Evolutionary conservation across 2,888 invertebrate species (phyloP).

Genomic region (Strigamia maritima): DNA sequence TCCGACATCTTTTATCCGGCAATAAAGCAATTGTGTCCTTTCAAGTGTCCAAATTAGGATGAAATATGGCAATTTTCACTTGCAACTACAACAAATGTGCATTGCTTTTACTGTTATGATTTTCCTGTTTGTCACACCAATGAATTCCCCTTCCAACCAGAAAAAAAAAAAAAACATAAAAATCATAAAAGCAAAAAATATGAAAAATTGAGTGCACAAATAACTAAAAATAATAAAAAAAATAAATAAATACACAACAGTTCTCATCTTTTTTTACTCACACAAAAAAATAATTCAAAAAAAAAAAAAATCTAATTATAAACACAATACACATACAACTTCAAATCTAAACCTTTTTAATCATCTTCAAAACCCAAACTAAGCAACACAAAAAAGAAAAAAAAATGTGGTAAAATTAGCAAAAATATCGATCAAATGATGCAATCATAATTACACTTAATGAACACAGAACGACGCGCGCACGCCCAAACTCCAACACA

Average conservation of each 20-base stretch:
- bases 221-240: not conserved
- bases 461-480: not conserved
- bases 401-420: not conserved
- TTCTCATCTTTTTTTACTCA: not conserved
- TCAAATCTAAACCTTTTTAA: not conserved
- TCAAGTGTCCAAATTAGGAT: constrained; percentile 21
- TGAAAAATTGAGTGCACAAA: not conserved
- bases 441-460: constrained; percentile 24
- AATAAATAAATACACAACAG: no score
- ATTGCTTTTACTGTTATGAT: constrained; percentile 27
- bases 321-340: not conserved
- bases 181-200: not conserved
- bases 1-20: not conserved
- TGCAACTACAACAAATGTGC: constrained; percentile 29
- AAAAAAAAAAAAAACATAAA: not conserved
- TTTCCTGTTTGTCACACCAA: constrained; percentile 29
- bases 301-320: not conserved
- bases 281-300: not conserved
- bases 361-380: not conserved
- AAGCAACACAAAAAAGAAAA: not conserved
- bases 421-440: constrained; percentile 12
- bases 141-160: not conserved
- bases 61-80: constrained; percentile 17
- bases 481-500: not conserved
- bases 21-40: not conserved